phyloP scores from a whole-genome alignment of 2,113 vertebrate genomes.

The Tychaedon coryphoeus region DNA sequence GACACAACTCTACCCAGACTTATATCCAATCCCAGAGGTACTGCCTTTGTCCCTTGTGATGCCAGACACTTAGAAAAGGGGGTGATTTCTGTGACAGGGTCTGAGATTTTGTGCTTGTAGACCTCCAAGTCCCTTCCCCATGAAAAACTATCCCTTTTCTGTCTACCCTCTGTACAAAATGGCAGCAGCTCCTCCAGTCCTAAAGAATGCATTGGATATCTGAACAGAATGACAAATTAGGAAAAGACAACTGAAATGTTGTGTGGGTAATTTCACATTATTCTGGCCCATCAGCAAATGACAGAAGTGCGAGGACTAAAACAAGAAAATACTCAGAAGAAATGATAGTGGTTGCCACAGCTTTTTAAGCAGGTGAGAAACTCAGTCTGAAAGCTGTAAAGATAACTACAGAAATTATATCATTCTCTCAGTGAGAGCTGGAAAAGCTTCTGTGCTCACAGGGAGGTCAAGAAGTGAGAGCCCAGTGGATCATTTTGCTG shows the following conservation, averaged over 20 bases:
- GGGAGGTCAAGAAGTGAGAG: slow-evolving; percentile 47
- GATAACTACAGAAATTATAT: slow-evolving; percentile 29
- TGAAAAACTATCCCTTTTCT: neutral
- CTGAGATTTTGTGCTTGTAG: neutral
- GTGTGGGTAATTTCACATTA: neutral
- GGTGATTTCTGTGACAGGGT: neutral
- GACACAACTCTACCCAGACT: neutral
- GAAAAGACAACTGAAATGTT: neutral
- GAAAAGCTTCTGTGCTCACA: neutral
- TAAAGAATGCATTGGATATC: neutral
- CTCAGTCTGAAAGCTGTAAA: neutral
- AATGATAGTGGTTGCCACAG: neutral
- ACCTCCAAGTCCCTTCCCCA: neutral
- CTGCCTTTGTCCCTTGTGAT: neutral
- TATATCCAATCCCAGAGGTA: neutral
- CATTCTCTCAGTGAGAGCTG: slow-evolving; percentile 13
- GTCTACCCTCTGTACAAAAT: neutral
- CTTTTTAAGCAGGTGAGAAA: slow-evolving; percentile 40
- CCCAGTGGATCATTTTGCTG: slow-evolving; percentile 49
- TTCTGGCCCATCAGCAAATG: neutral
- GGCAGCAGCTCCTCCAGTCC: neutral
- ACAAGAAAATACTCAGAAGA: neutral
- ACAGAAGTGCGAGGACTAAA: neutral
- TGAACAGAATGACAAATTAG: neutral
- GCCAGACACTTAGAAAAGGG: neutral